Evolutionary conservation across 2,888 invertebrate species (phyloP).

Genomic region (Heliconius erato): DNA sequence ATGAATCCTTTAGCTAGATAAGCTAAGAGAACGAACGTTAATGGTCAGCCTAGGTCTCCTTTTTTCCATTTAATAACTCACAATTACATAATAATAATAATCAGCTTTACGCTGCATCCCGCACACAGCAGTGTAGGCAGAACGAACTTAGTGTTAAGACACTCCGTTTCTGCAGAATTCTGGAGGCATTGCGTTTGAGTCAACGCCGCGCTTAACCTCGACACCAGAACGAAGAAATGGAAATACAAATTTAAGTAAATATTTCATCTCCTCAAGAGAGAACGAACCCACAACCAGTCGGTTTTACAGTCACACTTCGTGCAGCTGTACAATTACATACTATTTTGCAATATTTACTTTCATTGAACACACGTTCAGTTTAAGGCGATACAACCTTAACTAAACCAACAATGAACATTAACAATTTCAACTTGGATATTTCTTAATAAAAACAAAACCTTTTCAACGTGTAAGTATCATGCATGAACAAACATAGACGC

Average conservation of each 20-base stretch:
- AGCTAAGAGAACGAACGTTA: background rate
- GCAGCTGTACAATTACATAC: too few species aligned
- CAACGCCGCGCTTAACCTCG: too few species aligned
- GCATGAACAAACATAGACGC: slow-evolving; percentile 45
- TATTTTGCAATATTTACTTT: slow-evolving; percentile 5
- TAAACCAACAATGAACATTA: background rate
- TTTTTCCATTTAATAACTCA: background rate
- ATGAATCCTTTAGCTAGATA: background rate
- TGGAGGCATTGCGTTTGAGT: too few species aligned
- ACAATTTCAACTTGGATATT: background rate
- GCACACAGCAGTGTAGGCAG: too few species aligned
- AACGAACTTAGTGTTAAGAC: too few species aligned
- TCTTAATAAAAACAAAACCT: slow-evolving; percentile 33
- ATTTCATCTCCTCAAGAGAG: too few species aligned
- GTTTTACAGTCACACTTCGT: too few species aligned
- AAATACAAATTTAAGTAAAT: too few species aligned
- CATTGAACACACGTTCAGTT: background rate
- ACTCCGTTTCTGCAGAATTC: too few species aligned
- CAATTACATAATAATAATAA: background rate
- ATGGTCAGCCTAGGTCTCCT: background rate
- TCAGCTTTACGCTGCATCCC: too few species aligned
- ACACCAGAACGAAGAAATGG: too few species aligned
- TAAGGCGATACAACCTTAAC: background rate
- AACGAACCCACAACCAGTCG: too few species aligned
- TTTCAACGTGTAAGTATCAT: slow-evolving; percentile 29